Evolutionary conservation across 2,113 vertebrate genomes (phyloP).

Genomic region (Apistogramma diplotaenia): DNA sequence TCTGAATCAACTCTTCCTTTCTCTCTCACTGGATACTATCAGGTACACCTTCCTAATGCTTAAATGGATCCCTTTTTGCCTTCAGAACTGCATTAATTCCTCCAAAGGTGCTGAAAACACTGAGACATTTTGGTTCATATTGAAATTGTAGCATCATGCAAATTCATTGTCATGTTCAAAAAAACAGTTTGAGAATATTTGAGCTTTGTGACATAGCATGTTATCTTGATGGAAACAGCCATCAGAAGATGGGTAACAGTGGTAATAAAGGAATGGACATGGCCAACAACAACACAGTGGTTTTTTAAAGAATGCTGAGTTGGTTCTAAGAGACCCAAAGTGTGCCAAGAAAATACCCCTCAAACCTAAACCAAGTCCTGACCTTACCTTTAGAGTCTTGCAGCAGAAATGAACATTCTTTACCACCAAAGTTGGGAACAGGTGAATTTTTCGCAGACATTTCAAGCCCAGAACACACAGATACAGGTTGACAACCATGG

Average conservation of each 20-base stretch:
- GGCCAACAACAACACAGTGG: neutral
- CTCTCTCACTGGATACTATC: neutral
- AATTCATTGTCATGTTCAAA: neutral
- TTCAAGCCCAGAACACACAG: neutral
- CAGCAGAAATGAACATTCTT: neutral
- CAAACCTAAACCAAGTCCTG: neutral
- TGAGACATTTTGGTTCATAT: neutral
- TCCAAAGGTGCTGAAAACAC: neutral
- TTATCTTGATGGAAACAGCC: neutral
- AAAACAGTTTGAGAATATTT: neutral
- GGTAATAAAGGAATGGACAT: neutral
- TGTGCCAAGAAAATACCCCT: neutral
- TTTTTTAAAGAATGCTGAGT: neutral
- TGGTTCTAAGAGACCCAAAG: neutral
- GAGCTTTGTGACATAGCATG: neutral
- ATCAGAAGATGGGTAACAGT: neutral
- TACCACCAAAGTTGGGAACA: neutral
- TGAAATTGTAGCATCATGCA: neutral
- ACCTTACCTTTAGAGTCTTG: neutral
- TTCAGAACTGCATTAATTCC: neutral
- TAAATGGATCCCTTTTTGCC: neutral
- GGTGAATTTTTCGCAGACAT: neutral
- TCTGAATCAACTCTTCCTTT: neutral
- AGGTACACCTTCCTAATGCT: neutral
- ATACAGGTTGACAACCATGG: neutral